Base-by-base conservation (phyloP, 2,797 vertebrate genomes). In the Mionectes olivaceus region DNA sequence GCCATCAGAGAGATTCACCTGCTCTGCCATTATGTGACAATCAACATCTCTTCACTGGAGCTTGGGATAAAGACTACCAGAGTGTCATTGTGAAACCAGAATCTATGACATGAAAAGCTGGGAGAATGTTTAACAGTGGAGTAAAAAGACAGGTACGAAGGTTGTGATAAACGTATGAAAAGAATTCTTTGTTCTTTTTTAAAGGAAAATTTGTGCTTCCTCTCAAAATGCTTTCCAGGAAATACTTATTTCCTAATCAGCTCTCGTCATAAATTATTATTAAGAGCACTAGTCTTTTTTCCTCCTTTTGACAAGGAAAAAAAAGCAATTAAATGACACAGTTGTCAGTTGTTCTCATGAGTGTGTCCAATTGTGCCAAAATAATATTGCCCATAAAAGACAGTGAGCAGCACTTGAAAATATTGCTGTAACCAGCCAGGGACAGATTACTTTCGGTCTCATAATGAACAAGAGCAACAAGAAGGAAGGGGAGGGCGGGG, bases 151-250 rank as follows among this genome's bases (percentile, higher is more conserved):
- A 74, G 32, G 25, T 63, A 79, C 70, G 41, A 87, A 52, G 23
- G 5, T 59, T 83, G 75, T 81, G 50, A 71, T 75, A 71, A 83
- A 93, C 35, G 5, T 52, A 21, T 61, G 32, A 65, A 75, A 69
- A 92, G 1, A 77, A 77, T 47, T 67, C 13, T 50, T 59, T 70
- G 5, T 39, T 41, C 4, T 39, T 86, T 71, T 78, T 64, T 17
- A 25, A 82, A 41, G 35, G 28, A 83, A 73, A 64, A 70, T 46
- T n/a, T 92, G 22, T 89, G 21, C 33, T 84, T 77, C 15, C n/a
- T 80, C 41, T 56, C 27, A 71, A 93, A 93, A 85, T 53, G 10
- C 21, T 85, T 92, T 92, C 46, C 57, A 90, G 75, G 43, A 92
- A 93, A 87, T 47, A 33, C 6, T 81, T 83, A n/a, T 69, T 89